Base-by-base conservation (phyloP, 2,888 invertebrate genomes). In the Endomychus coccineus region DNA sequence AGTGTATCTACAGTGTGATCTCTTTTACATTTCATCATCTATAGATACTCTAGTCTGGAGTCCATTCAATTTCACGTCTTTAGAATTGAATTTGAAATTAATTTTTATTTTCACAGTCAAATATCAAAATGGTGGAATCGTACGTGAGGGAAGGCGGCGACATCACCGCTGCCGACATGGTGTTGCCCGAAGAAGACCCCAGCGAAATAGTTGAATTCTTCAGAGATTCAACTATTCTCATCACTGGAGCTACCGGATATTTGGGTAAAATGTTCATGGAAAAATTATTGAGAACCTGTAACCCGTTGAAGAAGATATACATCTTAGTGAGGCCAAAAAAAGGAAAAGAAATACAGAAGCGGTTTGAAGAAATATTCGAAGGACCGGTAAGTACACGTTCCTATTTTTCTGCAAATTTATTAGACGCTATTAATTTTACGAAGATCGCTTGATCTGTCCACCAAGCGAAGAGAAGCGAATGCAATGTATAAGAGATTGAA, bases 81-180 rank as follows among this genome's bases (percentile, higher is more conserved):
- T n/a, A n/a, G n/a, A n/a, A n/a, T n/a, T n/a, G n/a, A n/a, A n/a
- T n/a, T n/a, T n/a, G n/a, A n/a, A n/a, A n/a, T n/a, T n/a, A n/a
- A n/a, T n/a, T n/a, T n/a, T n/a, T n/a, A n/a, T n/a, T n/a, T n/a
- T n/a, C n/a, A n/a, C n/a, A n/a, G n/a, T n/a, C n/a, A n/a, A n/a
- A n/a, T n/a, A n/a, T n/a, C n/a, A n/a, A n/a, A n/a, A n/a, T n/a
- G n/a, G n/a, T n/a, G n/a, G n/a, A n/a, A n/a, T n/a, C n/a, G n/a
- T n/a, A n/a, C n/a, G n/a, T n/a, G n/a, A n/a, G n/a, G n/a, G 65
- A 72, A 44, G 71, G 71, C 0, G 66, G 64, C 0, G 72, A 73
- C 46, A 71, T 73, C 5, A 70, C 70, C 0, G 69, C 64, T 24
- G 53, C 59, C 34, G 65, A 71, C 42, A 70, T 71, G 70, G 56